Evolutionary conservation across 2,113 vertebrate species (phyloP).

Genomic region (Cervus canadensis): DNA sequence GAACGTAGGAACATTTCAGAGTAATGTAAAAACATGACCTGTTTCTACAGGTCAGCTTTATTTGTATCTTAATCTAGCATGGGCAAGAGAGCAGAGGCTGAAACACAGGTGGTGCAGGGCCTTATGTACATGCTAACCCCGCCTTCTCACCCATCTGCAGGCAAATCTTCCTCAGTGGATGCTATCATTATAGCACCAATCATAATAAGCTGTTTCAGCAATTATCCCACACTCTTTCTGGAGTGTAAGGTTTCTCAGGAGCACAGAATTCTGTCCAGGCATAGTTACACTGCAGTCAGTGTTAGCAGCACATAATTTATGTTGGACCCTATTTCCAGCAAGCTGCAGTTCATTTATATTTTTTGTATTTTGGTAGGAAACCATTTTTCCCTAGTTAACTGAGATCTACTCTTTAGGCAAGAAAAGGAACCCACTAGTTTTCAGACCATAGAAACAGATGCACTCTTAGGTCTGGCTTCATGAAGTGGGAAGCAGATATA

Average conservation of each 20-base stretch:
- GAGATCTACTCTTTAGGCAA: slow-evolving; percentile 2
- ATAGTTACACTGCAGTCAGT: not conserved
- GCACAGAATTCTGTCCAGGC: not conserved
- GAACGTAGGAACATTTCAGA: not conserved
- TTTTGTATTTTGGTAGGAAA: not conserved
- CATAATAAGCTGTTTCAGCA: not conserved
- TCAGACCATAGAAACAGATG: not conserved
- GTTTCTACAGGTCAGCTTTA: not conserved
- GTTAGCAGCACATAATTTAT: not conserved
- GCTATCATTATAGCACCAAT: not conserved
- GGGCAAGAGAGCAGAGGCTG: not conserved
- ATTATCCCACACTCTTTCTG: not conserved
- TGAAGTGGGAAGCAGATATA: not conserved
- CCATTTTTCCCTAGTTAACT: not conserved
- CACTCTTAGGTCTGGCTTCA: not conserved
- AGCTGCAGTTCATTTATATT: not conserved
- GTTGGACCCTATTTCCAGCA: not conserved
- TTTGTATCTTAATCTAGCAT: not conserved
- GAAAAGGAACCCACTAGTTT: not conserved
- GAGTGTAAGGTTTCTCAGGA: not conserved
- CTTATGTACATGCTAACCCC: not conserved
- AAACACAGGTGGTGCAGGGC: not conserved
- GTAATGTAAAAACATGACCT: not conserved
- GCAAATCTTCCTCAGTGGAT: not conserved
- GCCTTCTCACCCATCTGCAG: not conserved